Conservation (phyloP, 2,888 invertebrate genomes). For the Ochropleura plecta region DNA sequence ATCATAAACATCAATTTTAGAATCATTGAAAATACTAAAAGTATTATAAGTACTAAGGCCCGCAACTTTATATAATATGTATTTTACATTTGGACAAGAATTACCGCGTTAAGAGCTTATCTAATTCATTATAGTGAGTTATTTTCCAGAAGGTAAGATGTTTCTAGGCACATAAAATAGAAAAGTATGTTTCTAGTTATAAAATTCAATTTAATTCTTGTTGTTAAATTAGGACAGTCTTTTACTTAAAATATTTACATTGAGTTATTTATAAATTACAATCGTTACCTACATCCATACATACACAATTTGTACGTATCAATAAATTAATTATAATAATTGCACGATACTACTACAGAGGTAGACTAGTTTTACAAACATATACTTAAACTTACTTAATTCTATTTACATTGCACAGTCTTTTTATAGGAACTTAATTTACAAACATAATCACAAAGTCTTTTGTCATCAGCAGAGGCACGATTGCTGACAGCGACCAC, state of each 20-base stretch:
- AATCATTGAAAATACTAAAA: too few species aligned
- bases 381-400: slow-evolving; percentile 20
- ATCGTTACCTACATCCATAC: background rate
- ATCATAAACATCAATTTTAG: too few species aligned
- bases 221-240: slow-evolving; percentile 9
- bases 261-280: slow-evolving; percentile 21
- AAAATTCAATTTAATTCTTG: slow-evolving; percentile 16
- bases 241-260: slow-evolving; percentile 5
- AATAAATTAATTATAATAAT: slow-evolving; percentile 53
- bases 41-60: too few species aligned
- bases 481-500: slow-evolving; percentile 70
- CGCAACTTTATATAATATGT: too few species aligned
- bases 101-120: background rate
- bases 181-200: background rate
- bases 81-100: too few species aligned
- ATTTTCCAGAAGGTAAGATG: too few species aligned
- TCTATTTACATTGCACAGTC: slow-evolving; percentile 56
- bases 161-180: background rate
- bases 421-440: slow-evolving; percentile 37
- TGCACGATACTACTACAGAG: slow-evolving; percentile 68
- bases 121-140: background rate
- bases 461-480: slow-evolving; percentile 54
- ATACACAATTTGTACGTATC: slow-evolving; percentile 8
- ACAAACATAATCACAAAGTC: slow-evolving; percentile 9
- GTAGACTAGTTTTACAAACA: slow-evolving; percentile 59